Conservation (phyloP, 2,797 vertebrate species). For the Trematomus bernacchii region DNA sequence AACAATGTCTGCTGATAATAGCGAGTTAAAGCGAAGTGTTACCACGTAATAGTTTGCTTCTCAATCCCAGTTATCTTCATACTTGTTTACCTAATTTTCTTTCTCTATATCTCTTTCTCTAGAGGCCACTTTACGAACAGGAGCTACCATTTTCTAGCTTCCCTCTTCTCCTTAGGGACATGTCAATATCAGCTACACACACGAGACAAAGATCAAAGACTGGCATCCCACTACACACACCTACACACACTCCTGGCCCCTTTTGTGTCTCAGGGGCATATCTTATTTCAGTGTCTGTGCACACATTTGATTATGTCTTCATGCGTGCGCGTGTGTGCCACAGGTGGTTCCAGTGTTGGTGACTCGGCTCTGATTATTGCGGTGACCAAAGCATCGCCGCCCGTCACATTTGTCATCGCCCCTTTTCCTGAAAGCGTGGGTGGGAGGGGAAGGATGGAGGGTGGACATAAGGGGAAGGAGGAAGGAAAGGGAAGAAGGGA, state of each 20-base stretch:
- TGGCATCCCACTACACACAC: slow-evolving; percentile 68
- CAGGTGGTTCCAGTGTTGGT: slow-evolving; percentile 71
- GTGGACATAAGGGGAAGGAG: slow-evolving; percentile 50
- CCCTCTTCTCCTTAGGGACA: slow-evolving; percentile 71
- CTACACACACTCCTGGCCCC: slow-evolving; percentile 66
- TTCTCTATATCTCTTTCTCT: slow-evolving; percentile 22
- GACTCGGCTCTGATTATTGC: slow-evolving; percentile 75
- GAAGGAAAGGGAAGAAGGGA: slow-evolving; percentile 51
- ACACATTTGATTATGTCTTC: slow-evolving; percentile 42
- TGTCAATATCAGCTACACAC: slow-evolving; percentile 78
- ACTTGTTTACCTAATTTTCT: neutral
- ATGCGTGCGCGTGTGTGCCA: slow-evolving; percentile 45
- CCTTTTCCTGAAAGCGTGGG: slow-evolving; percentile 75
- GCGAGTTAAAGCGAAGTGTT: slow-evolving; percentile 3
- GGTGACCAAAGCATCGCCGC: slow-evolving; percentile 73
- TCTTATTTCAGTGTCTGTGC: slow-evolving; percentile 78
- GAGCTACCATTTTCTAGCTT: slow-evolving; percentile 59
- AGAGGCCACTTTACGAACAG: slow-evolving; percentile 74
- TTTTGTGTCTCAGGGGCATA: slow-evolving; percentile 75
- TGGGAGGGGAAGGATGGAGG: slow-evolving; percentile 68
- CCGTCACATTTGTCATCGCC: slow-evolving; percentile 73
- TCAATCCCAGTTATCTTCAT: slow-evolving; percentile 6
- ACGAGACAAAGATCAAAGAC: slow-evolving; percentile 78
- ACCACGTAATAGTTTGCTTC: neutral
- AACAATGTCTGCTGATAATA: neutral